Percentiles rank a stretch among this genome's conserved stretches.
phyloP scores from a whole-genome alignment of 2,888 invertebrate species.

The Mythimna albipuncta region DNA sequence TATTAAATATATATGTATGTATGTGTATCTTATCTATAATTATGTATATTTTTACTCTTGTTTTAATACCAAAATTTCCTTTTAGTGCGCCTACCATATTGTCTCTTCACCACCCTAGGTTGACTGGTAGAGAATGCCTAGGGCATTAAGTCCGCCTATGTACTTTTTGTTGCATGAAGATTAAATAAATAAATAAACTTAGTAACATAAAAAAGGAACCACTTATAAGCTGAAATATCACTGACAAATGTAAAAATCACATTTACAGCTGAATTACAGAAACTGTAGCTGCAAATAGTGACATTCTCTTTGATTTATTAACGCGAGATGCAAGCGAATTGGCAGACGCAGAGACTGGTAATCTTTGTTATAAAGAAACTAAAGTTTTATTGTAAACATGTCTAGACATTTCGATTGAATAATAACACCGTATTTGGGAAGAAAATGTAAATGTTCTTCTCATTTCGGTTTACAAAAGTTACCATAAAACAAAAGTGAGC shows the following conservation, averaged over 20 bases:
- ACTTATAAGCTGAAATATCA: constrained; percentile 3
- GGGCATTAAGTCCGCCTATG: too few species aligned
- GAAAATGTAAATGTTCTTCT: neutral
- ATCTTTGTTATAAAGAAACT: constrained; percentile 6
- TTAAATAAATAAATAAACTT: too few species aligned
- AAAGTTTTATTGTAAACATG: constrained; percentile 17
- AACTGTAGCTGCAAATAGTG: neutral
- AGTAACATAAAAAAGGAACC: too few species aligned
- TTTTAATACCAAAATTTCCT: too few species aligned
- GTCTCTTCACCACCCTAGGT: too few species aligned
- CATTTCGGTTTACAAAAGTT: neutral
- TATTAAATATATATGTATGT: too few species aligned
- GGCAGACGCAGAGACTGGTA: neutral
- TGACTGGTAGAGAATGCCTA: too few species aligned
- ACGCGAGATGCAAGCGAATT: constrained; percentile 1
- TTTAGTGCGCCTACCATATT: too few species aligned
- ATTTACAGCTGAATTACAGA: neutral
- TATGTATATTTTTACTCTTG: too few species aligned
- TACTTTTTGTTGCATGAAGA: too few species aligned
- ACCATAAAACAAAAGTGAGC: neutral
- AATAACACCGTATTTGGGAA: neutral
- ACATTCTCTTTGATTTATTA: constrained; percentile 39
- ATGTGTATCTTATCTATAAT: too few species aligned
- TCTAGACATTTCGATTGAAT: constrained; percentile 21
- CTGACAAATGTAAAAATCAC: neutral